A percentile compares a stretch with the other conserved stretches of the same genome.
Evolutionary conservation across 2,797 vertebrate genomes (phyloP).

Genomic region (Xyrichtys novacula): DNA sequence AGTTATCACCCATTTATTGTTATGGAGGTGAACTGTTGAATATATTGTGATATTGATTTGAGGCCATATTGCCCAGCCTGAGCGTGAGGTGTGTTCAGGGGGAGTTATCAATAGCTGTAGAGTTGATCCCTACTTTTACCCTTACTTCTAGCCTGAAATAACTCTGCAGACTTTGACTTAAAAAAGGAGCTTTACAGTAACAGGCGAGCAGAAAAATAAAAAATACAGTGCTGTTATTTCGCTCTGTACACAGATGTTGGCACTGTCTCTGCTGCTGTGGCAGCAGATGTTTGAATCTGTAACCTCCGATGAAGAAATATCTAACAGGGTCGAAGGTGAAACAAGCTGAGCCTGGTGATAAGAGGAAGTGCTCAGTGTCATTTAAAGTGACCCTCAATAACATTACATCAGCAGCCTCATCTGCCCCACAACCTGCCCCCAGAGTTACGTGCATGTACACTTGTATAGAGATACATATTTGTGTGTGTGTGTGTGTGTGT

Average conservation of each 20-base stretch:
- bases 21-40: no score
- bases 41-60: no score
- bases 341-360: conserved; percentile 65
- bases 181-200: neutral
- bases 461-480: neutral
- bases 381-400: conserved; percentile 50
- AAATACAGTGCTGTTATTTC: neutral
- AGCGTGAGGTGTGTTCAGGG: no score
- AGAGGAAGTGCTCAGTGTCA: conserved; percentile 70
- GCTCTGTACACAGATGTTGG: neutral
- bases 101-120: no score
- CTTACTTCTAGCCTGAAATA: neutral
- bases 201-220: neutral
- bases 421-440: conserved; percentile 1
- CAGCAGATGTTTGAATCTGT: conserved; percentile 6
- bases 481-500: neutral
- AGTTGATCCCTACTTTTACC: no score
- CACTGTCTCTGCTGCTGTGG: neutral
- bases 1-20: no score
- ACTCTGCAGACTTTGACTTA: neutral
- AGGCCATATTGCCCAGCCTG: no score
- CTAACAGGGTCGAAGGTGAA: conserved; percentile 67
- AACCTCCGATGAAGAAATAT: conserved; percentile 42
- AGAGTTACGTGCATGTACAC: neutral
- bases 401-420: conserved; percentile 25